Conservation (phyloP, 2,113 vertebrate genomes). For the cattle (Bos taurus) region DNA sequence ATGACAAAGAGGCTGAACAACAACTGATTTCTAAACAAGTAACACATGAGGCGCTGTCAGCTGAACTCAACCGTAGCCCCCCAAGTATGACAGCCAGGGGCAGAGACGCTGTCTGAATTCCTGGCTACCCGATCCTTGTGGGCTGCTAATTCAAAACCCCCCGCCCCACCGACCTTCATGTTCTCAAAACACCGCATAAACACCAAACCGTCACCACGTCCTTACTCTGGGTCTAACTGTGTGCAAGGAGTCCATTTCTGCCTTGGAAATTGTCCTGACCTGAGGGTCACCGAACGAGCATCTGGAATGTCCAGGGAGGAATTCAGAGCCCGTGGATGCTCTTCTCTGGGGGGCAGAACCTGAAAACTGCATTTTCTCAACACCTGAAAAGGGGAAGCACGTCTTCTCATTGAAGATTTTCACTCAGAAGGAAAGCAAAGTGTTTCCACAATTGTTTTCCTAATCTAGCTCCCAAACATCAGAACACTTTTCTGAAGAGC, state of each 20-base stretch:
- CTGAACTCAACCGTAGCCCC: background rate
- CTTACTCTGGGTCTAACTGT: background rate
- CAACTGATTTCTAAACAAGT: background rate
- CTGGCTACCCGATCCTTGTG: background rate
- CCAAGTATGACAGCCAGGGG: fast-evolving
- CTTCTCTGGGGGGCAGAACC: background rate
- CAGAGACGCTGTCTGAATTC: background rate
- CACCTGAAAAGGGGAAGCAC: background rate
- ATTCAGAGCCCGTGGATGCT: background rate
- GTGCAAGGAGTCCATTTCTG: fast-evolving
- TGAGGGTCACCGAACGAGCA: too few relatives aligned
- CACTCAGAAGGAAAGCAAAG: background rate
- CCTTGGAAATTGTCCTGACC: background rate
- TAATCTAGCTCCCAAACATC: background rate
- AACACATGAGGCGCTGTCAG: background rate
- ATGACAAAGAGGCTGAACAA: background rate
- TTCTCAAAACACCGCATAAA: background rate
- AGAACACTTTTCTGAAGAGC: background rate
- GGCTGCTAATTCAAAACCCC: background rate
- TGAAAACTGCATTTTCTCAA: background rate
- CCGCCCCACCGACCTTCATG: too few relatives aligned
- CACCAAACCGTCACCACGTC: background rate
- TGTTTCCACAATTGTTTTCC: background rate
- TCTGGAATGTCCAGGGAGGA: background rate
- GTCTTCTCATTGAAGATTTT: background rate